Percentiles rank a stretch among this genome's conserved stretches.
phyloP scores from a whole-genome alignment of 1,140 invertebrate species.

The Octopus bimaculoides region DNA sequence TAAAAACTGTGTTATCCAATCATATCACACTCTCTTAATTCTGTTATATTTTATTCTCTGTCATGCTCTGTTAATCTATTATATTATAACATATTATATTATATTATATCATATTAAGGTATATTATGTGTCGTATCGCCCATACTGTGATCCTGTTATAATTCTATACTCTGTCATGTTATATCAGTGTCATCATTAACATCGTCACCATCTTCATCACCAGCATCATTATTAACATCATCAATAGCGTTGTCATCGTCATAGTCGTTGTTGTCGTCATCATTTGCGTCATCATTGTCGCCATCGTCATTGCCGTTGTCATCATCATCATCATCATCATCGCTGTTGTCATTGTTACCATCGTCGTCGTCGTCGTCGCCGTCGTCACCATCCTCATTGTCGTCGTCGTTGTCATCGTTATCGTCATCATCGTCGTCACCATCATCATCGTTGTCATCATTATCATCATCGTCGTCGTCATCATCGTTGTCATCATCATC shows the following conservation, averaged over 20 bases:
- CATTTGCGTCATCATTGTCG: neutral
- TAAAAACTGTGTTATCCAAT: no score
- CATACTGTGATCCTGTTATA: neutral
- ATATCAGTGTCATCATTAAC: neutral
- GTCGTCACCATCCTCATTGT: neutral
- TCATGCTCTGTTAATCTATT: no score
- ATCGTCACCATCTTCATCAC: neutral
- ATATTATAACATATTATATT: no score
- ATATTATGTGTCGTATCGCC: no score
- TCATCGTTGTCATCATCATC: neutral
- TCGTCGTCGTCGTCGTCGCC: neutral
- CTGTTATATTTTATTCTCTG: no score
- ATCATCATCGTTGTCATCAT: neutral
- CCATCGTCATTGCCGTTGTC: neutral
- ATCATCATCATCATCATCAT: neutral
- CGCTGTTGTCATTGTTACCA: neutral
- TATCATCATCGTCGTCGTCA: neutral
- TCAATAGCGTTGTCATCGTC: neutral
- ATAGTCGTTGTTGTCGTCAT: neutral
- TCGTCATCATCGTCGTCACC: neutral
- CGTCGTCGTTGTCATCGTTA: neutral
- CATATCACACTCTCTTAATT: no score
- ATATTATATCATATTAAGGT: no score
- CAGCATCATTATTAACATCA: neutral
- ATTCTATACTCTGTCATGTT: neutral